Percentiles rank a stretch among this genome's conserved stretches.
phyloP scores from a whole-genome alignment of 2,113 vertebrate species.

The Eira barbara region DNA sequence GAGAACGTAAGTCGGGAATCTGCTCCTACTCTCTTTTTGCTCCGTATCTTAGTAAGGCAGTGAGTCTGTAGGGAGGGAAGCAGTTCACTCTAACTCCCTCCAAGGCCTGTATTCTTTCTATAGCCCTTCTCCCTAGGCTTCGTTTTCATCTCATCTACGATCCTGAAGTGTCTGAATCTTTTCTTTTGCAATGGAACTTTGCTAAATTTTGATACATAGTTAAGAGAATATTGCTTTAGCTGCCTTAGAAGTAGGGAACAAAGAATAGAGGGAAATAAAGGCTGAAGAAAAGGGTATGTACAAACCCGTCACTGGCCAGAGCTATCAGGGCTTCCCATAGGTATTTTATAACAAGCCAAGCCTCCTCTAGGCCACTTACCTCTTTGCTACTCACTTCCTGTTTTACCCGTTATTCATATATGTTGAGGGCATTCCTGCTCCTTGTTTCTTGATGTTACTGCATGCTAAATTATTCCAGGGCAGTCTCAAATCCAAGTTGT shows the following conservation, averaged over 20 bases:
- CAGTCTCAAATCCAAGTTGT: conserved; percentile 58
- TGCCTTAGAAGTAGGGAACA: not conserved
- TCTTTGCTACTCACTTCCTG: conserved; percentile 45
- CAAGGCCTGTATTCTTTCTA: not conserved
- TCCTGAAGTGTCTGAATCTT: not conserved
- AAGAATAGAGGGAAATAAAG: not conserved
- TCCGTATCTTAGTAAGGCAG: not conserved
- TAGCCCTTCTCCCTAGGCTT: not conserved
- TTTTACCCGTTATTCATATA: conserved; percentile 57
- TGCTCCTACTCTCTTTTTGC: too few relatives aligned
- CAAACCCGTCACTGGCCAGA: not conserved
- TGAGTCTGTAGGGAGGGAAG: not conserved
- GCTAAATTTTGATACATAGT: not conserved
- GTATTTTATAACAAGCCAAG: conserved; percentile 57
- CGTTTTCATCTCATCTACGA: not conserved
- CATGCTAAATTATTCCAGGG: conserved; percentile 42
- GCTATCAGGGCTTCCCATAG: conserved; percentile 55
- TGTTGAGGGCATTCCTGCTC: conserved; percentile 16
- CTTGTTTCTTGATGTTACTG: conserved; percentile 59
- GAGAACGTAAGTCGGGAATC: not conserved
- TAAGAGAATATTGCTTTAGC: not conserved
- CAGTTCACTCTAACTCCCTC: too few relatives aligned
- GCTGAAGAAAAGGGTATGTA: not conserved
- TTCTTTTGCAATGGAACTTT: not conserved
- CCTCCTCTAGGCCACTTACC: conserved; percentile 55